phyloP scores from a whole-genome alignment of 2,797 vertebrate genomes.

The Lophius americanus region DNA sequence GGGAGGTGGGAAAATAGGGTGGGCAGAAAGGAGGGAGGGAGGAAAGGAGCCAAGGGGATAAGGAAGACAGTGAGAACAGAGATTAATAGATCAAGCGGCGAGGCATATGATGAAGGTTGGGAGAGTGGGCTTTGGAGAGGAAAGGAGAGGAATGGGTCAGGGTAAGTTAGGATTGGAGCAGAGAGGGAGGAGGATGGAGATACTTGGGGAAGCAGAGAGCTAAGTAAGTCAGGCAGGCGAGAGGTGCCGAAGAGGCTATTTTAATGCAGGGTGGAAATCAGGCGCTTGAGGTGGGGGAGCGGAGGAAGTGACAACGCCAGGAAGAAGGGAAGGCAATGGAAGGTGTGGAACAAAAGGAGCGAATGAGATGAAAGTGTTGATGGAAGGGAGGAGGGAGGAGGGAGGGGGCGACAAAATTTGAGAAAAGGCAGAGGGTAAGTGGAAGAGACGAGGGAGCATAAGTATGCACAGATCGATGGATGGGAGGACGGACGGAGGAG shows the following conservation, averaged over 20 bases:
- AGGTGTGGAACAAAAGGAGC: slow-evolving; percentile 25
- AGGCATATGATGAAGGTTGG: slow-evolving; percentile 72
- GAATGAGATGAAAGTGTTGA: slow-evolving; percentile 20
- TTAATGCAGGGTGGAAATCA: slow-evolving; percentile 60
- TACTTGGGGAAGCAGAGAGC: slow-evolving; percentile 24
- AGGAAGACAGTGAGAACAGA: slow-evolving; percentile 56
- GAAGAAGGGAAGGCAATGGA: background rate
- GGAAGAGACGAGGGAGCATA: slow-evolving; percentile 1
- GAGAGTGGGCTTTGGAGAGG: slow-evolving; percentile 47
- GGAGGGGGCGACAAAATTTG: background rate
- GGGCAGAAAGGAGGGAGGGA: slow-evolving; percentile 50
- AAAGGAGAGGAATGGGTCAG: slow-evolving; percentile 48
- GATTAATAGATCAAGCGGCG: slow-evolving; percentile 75
- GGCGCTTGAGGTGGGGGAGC: slow-evolving; percentile 36
- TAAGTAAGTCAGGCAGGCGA: slow-evolving; percentile 57
- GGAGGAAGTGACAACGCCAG: slow-evolving; percentile 31
- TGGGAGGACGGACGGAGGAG: slow-evolving; percentile 24
- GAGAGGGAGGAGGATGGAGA: slow-evolving; percentile 22
- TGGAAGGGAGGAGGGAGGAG: background rate
- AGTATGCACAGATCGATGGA: slow-evolving; percentile 5
- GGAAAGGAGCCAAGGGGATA: slow-evolving; percentile 66
- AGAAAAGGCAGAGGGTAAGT: background rate
- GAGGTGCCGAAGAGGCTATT: slow-evolving; percentile 55
- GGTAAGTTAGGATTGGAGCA: slow-evolving; percentile 51
- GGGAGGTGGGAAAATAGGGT: slow-evolving; percentile 60